Conservation (phyloP, 2,113 vertebrate genomes). For the Anoplopoma fimbria region DNA sequence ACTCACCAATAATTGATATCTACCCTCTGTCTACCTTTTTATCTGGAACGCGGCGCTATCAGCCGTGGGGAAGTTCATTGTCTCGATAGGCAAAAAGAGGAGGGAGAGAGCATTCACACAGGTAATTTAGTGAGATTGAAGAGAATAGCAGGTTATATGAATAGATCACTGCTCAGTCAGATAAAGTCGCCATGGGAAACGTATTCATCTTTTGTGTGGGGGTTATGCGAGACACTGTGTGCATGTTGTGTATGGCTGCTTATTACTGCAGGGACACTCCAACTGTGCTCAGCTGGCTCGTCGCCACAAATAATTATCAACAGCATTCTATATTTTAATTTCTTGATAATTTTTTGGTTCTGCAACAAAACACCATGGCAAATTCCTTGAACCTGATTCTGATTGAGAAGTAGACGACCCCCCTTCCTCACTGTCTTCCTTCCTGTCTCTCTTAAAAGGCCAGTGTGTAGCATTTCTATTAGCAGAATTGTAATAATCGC, state of each 20-base stretch:
- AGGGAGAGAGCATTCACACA: slow-evolving; percentile 20
- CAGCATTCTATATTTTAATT: too few species aligned
- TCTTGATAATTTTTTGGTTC: too few species aligned
- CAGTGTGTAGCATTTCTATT: too few species aligned
- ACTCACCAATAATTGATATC: slow-evolving; percentile 23
- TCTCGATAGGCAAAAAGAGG: not conserved
- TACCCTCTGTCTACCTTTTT: slow-evolving; percentile 14
- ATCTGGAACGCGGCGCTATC: not conserved
- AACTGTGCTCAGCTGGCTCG: not conserved
- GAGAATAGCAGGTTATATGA: slow-evolving; percentile 3
- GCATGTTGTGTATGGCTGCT: not conserved
- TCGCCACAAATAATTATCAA: too few species aligned
- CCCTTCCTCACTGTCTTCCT: not conserved
- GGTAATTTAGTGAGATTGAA: slow-evolving; percentile 35
- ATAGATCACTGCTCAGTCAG: not conserved
- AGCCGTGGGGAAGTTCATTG: slow-evolving; percentile 8
- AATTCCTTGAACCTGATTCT: not conserved
- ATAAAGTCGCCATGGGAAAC: slow-evolving; percentile 18
- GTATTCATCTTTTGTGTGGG: slow-evolving; percentile 15
- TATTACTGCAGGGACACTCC: slow-evolving; percentile 7
- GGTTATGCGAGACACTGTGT: not conserved
- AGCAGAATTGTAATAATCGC: too few species aligned
- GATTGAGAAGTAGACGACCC: not conserved
- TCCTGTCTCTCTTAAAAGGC: not conserved
- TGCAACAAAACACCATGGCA: not conserved